These are phyloP conservation scores for Zygothrica quintamaculata DNA, from an alignment of 2,888 invertebrate species.

Conservation along the genomic window DNA sequence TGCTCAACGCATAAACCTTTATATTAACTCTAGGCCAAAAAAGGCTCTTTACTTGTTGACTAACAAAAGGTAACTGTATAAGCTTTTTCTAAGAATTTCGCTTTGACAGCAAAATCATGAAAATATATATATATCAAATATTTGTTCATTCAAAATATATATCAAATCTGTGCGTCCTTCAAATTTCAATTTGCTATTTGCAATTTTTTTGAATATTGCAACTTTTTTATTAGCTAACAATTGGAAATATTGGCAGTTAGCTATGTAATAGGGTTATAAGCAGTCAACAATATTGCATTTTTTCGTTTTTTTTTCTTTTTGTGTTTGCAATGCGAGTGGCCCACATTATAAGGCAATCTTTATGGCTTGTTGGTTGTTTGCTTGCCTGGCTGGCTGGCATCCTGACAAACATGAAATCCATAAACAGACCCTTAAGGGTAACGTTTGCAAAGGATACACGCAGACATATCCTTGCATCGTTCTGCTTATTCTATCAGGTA, in stretches of 20 bases:
- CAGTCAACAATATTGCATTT: conserved; percentile 53
- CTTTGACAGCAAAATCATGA: no score
- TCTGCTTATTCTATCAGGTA: background rate
- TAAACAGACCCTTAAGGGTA: conserved; percentile 62
- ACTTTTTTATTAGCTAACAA: no score
- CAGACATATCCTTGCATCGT: conserved; percentile 42
- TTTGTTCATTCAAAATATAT: no score
- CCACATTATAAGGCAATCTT: conserved; percentile 71
- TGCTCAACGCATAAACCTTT: conserved; percentile 4
- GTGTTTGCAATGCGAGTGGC: conserved; percentile 36
- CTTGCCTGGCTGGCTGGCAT: conserved; percentile 42
- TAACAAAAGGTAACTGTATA: no score
- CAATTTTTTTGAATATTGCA: no score
- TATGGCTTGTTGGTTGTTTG: conserved; percentile 67
- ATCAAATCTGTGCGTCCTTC: no score
- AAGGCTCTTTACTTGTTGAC: no score
- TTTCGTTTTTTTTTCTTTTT: no score
- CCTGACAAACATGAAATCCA: conserved; percentile 72
- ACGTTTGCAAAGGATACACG: conserved; percentile 57
- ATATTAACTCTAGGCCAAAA: no score
- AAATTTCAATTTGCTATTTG: no score
- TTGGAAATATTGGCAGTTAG: conserved; percentile 6
- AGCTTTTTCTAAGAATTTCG: no score
- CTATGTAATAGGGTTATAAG: conserved; percentile 20
- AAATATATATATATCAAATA: no score